phyloP scores from a whole-genome alignment of 1,140 invertebrate genomes.

The Leptopilina clavipes region DNA sequence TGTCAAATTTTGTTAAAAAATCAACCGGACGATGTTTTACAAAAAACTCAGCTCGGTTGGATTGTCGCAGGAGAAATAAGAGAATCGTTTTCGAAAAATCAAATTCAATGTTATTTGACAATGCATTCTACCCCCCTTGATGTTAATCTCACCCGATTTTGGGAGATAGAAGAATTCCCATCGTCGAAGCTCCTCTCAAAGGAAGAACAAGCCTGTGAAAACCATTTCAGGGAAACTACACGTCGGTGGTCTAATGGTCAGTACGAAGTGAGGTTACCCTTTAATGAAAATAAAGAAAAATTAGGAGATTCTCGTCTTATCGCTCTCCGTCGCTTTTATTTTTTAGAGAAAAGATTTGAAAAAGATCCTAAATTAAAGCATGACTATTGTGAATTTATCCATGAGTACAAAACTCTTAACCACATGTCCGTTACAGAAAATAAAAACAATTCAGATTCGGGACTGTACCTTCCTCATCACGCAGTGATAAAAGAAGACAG shows the following conservation, averaged over 20 bases:
- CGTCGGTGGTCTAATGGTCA: too few relatives aligned
- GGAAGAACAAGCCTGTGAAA: neutral
- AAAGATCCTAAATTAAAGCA: constrained; percentile 42
- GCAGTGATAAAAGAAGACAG: constrained; percentile 52
- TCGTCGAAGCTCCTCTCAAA: neutral
- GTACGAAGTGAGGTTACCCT: neutral
- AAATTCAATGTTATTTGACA: neutral
- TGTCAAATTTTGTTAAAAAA: constrained; percentile 52
- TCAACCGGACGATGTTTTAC: constrained; percentile 47
- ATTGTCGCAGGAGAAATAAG: constrained; percentile 38
- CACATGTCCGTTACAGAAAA: constrained; percentile 46
- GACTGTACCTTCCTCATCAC: constrained; percentile 55
- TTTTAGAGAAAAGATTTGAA: constrained; percentile 50
- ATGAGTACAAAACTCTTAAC: constrained; percentile 53
- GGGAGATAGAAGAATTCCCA: neutral
- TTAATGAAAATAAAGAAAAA: constrained; percentile 39
- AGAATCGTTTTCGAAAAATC: neutral
- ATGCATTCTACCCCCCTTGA: neutral
- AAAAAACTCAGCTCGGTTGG: constrained; percentile 62
- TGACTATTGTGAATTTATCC: constrained; percentile 58
- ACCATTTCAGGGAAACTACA: neutral
- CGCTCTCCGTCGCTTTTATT: constrained; percentile 41
- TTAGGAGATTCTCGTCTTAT: neutral
- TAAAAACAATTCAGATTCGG: constrained; percentile 33
- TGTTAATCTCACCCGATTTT: neutral